These are phyloP conservation scores for Neomorphus geoffroyi DNA, from an alignment of 2,797 vertebrate species.

Conservation along the genomic window DNA sequence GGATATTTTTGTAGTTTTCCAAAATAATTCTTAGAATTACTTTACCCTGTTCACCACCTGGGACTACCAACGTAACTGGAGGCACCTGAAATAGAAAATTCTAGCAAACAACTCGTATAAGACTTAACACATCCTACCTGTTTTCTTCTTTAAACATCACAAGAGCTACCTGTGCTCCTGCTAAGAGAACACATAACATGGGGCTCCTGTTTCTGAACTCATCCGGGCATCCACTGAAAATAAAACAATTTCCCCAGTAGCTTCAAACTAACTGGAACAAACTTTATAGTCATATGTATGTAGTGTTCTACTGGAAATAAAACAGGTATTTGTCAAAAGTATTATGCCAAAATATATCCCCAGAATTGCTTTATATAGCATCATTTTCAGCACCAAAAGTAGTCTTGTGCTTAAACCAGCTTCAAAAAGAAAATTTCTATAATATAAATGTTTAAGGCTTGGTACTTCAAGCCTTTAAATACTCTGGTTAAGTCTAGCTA, in stretches of 20 bases:
- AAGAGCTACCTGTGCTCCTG: not conserved
- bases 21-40: not conserved
- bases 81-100: not conserved
- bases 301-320: rapidly evolving
- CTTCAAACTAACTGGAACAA: not conserved
- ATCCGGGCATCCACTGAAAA: not conserved
- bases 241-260: rapidly evolving
- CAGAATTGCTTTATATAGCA: not conserved
- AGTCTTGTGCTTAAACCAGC: not conserved
- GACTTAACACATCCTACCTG: not conserved
- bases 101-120: not conserved
- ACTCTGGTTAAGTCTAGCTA: not conserved
- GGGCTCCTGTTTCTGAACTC: not conserved
- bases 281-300: rapidly evolving
- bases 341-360: rapidly evolving
- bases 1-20: not conserved
- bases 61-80: not conserved
- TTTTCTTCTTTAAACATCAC: not conserved
- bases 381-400: rapidly evolving
- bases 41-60: not conserved
- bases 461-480: not conserved
- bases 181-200: not conserved
- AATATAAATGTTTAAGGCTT: rapidly evolving
- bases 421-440: not conserved
- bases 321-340: rapidly evolving